Evolutionary conservation across 2,797 vertebrate genomes (phyloP).

Genomic region (Alauda arvensis): DNA sequence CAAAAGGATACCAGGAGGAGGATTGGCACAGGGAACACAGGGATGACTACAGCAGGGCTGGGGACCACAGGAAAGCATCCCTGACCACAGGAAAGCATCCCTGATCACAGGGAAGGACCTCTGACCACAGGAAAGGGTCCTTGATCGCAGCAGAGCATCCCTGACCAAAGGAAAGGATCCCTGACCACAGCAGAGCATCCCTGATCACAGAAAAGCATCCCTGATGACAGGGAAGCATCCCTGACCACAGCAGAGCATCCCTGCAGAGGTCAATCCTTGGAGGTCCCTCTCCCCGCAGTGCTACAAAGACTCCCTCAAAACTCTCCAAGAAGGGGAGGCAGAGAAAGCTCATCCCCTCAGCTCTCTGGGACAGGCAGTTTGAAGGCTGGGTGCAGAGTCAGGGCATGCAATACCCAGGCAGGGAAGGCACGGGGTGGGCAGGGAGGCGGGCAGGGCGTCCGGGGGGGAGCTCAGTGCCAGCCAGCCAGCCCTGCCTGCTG

Average conservation of each 20-base stretch:
- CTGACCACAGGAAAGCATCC: fast-evolving
- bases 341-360: not conserved
- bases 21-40: not conserved
- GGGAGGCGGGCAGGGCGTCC: not conserved
- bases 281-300: fast-evolving
- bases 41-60: not conserved
- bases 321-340: not conserved
- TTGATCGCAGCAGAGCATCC: fast-evolving
- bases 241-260: fast-evolving
- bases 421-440: not conserved
- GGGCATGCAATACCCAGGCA: fast-evolving
- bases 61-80: not conserved
- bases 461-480: not conserved
- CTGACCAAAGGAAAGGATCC: no score
- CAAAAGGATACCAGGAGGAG: not conserved
- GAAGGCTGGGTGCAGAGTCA: not conserved
- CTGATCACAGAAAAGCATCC: fast-evolving
- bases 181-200: fast-evolving
- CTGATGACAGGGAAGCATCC: fast-evolving
- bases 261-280: not conserved
- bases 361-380: not conserved
- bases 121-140: fast-evolving
- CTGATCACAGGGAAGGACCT: not conserved
- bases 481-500: not conserved
- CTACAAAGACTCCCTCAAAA: not conserved